A percentile compares a stretch with the other conserved stretches of the same genome.
Evolutionary conservation across 2,113 vertebrate species (phyloP).

Genomic region (Nipponia nippon): DNA sequence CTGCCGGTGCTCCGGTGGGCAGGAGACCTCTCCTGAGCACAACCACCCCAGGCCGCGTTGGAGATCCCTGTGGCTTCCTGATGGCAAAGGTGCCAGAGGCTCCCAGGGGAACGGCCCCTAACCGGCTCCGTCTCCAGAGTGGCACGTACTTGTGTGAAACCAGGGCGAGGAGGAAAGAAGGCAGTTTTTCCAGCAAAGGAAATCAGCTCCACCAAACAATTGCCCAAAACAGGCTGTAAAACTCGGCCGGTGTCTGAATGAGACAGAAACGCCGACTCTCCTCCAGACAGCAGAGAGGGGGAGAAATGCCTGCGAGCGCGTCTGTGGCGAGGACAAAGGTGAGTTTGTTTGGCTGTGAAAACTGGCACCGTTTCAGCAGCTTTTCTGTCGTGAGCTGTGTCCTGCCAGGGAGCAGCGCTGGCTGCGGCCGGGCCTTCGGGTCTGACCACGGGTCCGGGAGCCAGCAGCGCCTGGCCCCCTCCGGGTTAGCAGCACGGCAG

Average conservation of each 20-base stretch:
- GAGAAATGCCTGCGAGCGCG: not conserved
- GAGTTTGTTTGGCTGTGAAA: not conserved
- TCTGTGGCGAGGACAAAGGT: slow-evolving; percentile 28
- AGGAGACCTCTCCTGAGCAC: not conserved
- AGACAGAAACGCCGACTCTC: not conserved
- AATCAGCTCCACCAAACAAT: not conserved
- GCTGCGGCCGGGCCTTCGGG: not conserved
- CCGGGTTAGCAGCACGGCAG: not conserved
- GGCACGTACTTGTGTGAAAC: not conserved
- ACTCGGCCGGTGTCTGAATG: not conserved
- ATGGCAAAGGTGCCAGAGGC: not conserved
- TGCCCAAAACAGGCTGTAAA: not conserved
- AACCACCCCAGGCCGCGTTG: not conserved
- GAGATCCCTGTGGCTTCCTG: not conserved
- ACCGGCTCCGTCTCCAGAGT: accelerated
- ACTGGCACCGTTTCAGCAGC: not conserved
- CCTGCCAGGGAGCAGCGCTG: not conserved
- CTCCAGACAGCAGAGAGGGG: not conserved
- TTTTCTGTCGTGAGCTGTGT: not conserved
- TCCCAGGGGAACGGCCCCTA: not conserved
- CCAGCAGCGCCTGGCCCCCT: not conserved
- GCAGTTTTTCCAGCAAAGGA: not conserved
- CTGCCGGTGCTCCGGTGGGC: not conserved
- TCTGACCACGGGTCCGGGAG: not conserved
- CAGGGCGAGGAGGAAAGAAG: not conserved